Base-by-base conservation (phyloP, 2,113 vertebrate species). In the Myxocyprinus asiaticus region DNA sequence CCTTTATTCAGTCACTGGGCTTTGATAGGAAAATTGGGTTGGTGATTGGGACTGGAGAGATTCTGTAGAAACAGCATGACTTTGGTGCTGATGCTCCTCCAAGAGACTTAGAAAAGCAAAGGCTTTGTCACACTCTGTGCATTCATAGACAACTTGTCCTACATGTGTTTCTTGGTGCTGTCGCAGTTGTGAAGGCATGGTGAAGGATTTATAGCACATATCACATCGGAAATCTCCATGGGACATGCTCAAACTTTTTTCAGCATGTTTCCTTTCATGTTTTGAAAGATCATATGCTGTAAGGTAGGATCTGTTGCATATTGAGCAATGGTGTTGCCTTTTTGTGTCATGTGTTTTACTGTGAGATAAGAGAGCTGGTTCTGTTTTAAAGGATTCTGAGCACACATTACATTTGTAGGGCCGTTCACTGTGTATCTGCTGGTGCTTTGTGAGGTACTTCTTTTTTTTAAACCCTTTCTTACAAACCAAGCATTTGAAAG, bases 41-140 rank as follows among this genome's bases (percentile, higher is more conserved):
- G 62, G 17, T 7, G 85, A 73, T 58, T 73, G 51, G 9, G 71
- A 74, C 59, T 64, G 59, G 14, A 58, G 48, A n/a, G 82, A 64
- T 59, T 55, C 71, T 50, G 85, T 68, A 62, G 84, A 75, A 42
- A 53, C 67, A 59, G 73, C 76, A 82, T 94, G 92, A 67, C 83
- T 88, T 33, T 76, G 22, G 22, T 33, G 81, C 69, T 92, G 92
- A 87, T 94, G 93, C 81, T 92, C 85, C 56, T 92, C 91, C 80
- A 94, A 86, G 6, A 94, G 88, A 42, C 91, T 89, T 61, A 89
- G 91, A 81, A 92, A 93, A 81, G 92, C 92, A 81, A 94, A 94
- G 2, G 91, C 92, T 85, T 93, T 93, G 78, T 94, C 93, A 83
- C 93, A 94, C 83, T 94, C 93, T 9, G 90, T 91, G 85, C 93